These are phyloP conservation scores for Cichlasoma orientale DNA, from an alignment of 2,797 vertebrate species.

Conservation along the genomic window DNA sequence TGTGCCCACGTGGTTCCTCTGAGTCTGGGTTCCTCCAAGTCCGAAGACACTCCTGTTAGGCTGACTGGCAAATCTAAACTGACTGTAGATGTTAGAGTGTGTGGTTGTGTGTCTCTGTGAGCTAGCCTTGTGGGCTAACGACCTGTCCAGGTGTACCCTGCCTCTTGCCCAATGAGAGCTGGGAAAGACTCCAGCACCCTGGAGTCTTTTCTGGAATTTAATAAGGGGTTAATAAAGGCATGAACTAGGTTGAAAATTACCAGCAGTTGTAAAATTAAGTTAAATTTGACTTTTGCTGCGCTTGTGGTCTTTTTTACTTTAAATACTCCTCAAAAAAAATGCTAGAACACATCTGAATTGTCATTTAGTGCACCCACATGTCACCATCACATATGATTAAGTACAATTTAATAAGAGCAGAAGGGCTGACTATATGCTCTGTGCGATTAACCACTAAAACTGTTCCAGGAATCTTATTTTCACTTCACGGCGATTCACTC, in stretches of 20 bases:
- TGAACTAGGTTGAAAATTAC: not conserved
- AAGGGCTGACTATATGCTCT: conserved; percentile 21
- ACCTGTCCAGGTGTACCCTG: not conserved
- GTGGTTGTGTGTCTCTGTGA: not conserved
- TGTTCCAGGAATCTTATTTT: conserved; percentile 56
- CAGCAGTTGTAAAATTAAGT: conserved; percentile 26
- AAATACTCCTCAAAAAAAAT: conserved; percentile 7
- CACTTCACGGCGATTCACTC: conserved; percentile 45
- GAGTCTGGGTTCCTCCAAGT: too few species aligned
- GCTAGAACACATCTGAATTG: conserved; percentile 25
- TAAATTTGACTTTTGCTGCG: conserved; percentile 16
- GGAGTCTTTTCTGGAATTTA: too few species aligned
- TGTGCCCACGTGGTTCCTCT: not conserved
- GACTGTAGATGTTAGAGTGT: not conserved
- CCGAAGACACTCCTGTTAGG: not conserved
- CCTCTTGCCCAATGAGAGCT: not conserved
- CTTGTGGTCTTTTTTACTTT: conserved; percentile 37
- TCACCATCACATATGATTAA: conserved; percentile 36
- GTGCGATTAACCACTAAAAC: conserved; percentile 56
- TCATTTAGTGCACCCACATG: conserved; percentile 15
- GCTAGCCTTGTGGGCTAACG: not conserved
- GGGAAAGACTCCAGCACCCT: not conserved
- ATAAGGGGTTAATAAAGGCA: not conserved
- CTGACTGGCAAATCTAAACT: not conserved
- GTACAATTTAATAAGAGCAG: conserved; percentile 36